Evolutionary conservation across 2,888 invertebrate species (phyloP).

Genomic region (Oxytorus armatus): DNA sequence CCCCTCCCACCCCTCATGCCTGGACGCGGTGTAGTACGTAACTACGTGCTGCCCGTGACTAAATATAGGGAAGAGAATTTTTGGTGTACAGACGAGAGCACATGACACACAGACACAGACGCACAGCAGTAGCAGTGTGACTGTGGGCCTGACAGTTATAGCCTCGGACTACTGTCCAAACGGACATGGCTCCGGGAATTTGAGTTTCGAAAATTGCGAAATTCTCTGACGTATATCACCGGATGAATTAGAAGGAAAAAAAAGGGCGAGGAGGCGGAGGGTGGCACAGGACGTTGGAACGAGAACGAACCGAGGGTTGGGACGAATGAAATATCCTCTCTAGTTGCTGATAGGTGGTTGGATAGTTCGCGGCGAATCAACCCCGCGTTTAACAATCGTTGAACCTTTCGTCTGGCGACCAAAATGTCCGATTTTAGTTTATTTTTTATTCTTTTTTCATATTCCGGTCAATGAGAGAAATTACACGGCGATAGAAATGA

Average conservation of each 20-base stretch:
- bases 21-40: constrained; percentile 33
- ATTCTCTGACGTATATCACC: constrained; percentile 52
- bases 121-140: too few relatives aligned
- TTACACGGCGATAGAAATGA: too few relatives aligned
- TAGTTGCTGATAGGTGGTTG: too few relatives aligned
- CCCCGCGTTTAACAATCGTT: too few relatives aligned
- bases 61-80: constrained; percentile 34
- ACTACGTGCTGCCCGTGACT: constrained; percentile 6
- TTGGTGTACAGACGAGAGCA: neutral
- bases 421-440: too few relatives aligned
- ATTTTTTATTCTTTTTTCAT: too few relatives aligned
- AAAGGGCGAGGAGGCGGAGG: too few relatives aligned
- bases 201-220: constrained; percentile 62
- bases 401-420: too few relatives aligned
- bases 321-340: neutral
- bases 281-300: neutral
- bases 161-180: constrained; percentile 50
- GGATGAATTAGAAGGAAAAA: constrained; percentile 42
- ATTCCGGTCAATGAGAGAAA: too few relatives aligned
- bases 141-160: constrained; percentile 61
- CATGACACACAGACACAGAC: neutral
- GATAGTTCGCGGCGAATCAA: too few relatives aligned
- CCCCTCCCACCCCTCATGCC: too few relatives aligned
- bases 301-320: neutral
- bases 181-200: constrained; percentile 51